Percentiles rank a stretch among this genome's conserved stretches.
Evolutionary conservation across 2,888 invertebrate genomes (phyloP).

Genomic region (Sericinus montela): DNA sequence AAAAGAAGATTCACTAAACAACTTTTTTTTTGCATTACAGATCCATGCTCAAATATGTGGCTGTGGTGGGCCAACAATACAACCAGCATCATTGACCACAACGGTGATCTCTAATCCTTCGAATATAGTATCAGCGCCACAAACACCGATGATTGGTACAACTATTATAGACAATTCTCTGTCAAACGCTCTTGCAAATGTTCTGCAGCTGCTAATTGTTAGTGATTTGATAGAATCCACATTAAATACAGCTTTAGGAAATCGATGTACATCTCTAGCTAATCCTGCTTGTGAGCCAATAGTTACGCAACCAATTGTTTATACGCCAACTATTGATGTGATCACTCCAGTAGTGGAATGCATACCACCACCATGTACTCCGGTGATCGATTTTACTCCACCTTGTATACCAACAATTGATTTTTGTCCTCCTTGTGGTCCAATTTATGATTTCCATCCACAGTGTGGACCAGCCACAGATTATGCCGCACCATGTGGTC

Average conservation of each 20-base stretch:
- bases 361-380: conserved; percentile 9
- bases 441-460: conserved; percentile 3
- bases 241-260: conserved; percentile 16
- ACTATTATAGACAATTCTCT: conserved; percentile 51
- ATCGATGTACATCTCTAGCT: conserved; percentile 7
- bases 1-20: not conserved
- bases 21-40: conserved; percentile 21
- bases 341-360: conserved; percentile 22
- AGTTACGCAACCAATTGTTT: conserved; percentile 8
- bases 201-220: conserved; percentile 50
- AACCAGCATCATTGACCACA: conserved; percentile 19
- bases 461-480: conserved; percentile 7
- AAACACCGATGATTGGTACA: conserved; percentile 30
- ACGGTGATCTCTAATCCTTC: conserved; percentile 18
- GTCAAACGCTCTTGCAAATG: conserved; percentile 50
- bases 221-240: conserved; percentile 45
- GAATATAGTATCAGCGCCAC: conserved; percentile 14
- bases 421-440: not conserved
- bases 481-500: conserved; percentile 4
- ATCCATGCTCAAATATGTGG: conserved; percentile 26
- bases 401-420: conserved; percentile 4
- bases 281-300: conserved; percentile 17
- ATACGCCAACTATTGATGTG: conserved; percentile 16
- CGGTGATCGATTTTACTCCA: conserved; percentile 5
- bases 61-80: conserved; percentile 17